These are phyloP conservation scores for Ecdyonurus torrentis DNA, from an alignment of 2,888 invertebrate species.

Conservation along the genomic window DNA sequence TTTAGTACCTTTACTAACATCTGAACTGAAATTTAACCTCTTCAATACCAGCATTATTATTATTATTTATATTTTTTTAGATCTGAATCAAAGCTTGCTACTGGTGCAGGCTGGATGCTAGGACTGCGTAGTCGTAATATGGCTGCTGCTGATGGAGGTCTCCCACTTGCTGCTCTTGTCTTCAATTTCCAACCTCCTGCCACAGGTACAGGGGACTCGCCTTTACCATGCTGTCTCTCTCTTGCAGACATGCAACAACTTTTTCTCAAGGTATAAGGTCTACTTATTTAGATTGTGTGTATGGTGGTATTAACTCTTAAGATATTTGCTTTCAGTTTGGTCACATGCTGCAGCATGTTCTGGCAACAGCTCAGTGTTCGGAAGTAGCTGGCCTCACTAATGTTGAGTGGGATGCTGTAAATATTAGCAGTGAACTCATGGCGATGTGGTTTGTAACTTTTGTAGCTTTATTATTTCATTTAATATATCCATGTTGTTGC, in stretches of 20 bases:
- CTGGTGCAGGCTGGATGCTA: slow-evolving; percentile 56
- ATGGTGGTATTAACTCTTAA: neutral
- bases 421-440: slow-evolving; percentile 69
- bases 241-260: slow-evolving; percentile 58
- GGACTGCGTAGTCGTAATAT: slow-evolving; percentile 52
- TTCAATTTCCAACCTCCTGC: slow-evolving; percentile 59
- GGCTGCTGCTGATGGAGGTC: slow-evolving; percentile 2
- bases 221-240: slow-evolving; percentile 52
- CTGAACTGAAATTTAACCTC: too few relatives aligned
- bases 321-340: slow-evolving; percentile 47
- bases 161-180: slow-evolving; percentile 62
- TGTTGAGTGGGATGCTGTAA: slow-evolving; percentile 87
- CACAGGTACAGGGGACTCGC: slow-evolving; percentile 22
- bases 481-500: too few relatives aligned
- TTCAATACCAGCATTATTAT: too few relatives aligned
- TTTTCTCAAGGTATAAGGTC: slow-evolving; percentile 45
- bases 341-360: slow-evolving; percentile 65
- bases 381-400: slow-evolving; percentile 74
- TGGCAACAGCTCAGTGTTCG: slow-evolving; percentile 64
- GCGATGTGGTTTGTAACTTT: slow-evolving; percentile 41
- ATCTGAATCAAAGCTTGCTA: slow-evolving; percentile 39
- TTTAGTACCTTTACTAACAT: too few relatives aligned
- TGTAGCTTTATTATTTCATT: neutral
- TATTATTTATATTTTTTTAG: too few relatives aligned
- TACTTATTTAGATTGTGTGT: neutral